A percentile compares a stretch with the other conserved stretches of the same genome.
phyloP scores from a whole-genome alignment of 2,797 vertebrate species.

The Pagetopsis macropterus region DNA sequence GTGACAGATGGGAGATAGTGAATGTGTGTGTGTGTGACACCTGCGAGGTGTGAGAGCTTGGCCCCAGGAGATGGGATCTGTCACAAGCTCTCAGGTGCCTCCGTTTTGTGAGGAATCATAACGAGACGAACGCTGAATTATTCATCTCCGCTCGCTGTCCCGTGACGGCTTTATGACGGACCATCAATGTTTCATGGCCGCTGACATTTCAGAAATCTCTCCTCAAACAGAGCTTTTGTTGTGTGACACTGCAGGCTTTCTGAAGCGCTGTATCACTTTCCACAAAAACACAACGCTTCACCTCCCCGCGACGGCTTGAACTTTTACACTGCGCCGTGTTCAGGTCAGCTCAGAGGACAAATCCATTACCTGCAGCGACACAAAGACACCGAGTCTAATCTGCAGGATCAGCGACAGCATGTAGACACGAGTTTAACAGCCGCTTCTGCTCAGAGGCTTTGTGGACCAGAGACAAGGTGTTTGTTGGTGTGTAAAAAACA shows the following conservation, averaged over 20 bases:
- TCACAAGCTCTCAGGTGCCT: constrained; percentile 67
- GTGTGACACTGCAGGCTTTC: constrained; percentile 29
- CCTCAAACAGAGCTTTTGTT: constrained; percentile 38
- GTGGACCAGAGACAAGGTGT: constrained; percentile 22
- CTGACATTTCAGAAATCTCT: constrained; percentile 77
- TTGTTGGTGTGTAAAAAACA: constrained; percentile 33
- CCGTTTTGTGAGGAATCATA: constrained; percentile 71
- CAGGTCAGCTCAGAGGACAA: constrained; percentile 67
- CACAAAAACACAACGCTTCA: constrained; percentile 78
- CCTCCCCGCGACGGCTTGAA: constrained; percentile 77
- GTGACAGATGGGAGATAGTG: constrained; percentile 54
- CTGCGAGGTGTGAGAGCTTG: constrained; percentile 73
- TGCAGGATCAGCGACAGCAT: constrained; percentile 43
- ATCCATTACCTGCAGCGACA: constrained; percentile 59
- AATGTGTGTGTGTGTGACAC: constrained; percentile 62
- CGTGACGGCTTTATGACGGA: constrained; percentile 74
- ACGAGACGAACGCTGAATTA: constrained; percentile 79
- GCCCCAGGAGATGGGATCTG: constrained; percentile 70
- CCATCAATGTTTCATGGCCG: constrained; percentile 85
- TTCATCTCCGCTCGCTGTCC: constrained; percentile 75
- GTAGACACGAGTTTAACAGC: constrained; percentile 20
- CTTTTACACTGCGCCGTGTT: constrained; percentile 71
- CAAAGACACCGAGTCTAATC: constrained; percentile 58
- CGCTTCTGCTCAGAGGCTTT: constrained; percentile 23
- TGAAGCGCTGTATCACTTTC: constrained; percentile 71